Evolutionary conservation across 2,113 vertebrate species (phyloP), one percentile per base, ranked within the genome.

Genomic region (Anser brachyrhynchus): DNA sequence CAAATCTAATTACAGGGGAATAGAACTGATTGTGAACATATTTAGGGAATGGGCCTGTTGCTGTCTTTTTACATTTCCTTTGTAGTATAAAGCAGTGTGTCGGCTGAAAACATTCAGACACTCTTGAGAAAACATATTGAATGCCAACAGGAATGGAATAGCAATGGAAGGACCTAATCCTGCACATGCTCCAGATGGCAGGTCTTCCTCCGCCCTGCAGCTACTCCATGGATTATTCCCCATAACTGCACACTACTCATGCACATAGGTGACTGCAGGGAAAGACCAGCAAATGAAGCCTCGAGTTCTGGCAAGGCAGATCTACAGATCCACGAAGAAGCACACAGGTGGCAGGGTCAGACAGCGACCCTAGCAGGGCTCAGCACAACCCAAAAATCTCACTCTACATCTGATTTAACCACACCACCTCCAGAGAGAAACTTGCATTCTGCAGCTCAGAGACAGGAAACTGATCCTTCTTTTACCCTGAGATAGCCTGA

Each of bases 1-100:
- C 90, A 91, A 96, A 96, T 96, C 95, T 92, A 94, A 91, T 96
- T 91, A 97, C 46, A 46, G 77, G 46, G 90, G 29, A 92, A 84
- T 37, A 76, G 80, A 91, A 73, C 77, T 73, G 89, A 94, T 95
- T 82, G 86, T 62, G 77, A 95, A 70, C 96, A 84, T 92, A 96
- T 93, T 95, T 82, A 95, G 37, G 31, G 84, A 94, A 96, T 29
- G 74, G 33, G 62, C 52, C 92, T 39, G 74, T 70, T 89, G 92
- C 90, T 95, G 89, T 22, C 85, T 84, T 90, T 92, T 87, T 65
- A 75, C 3, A 4, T 89, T 92, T 93, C 77, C 73, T 95, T 91
- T 92, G 95, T 81, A 92, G 89, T 41, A 87, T 52, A 86, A 70
- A 93, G 84, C 80, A 89, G 62, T 26, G 10, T 55, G 41, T 87